These are phyloP conservation scores for Brachionus asplanchnoidis DNA, from an alignment of 1,140 invertebrate species.

Conservation along the genomic window DNA sequence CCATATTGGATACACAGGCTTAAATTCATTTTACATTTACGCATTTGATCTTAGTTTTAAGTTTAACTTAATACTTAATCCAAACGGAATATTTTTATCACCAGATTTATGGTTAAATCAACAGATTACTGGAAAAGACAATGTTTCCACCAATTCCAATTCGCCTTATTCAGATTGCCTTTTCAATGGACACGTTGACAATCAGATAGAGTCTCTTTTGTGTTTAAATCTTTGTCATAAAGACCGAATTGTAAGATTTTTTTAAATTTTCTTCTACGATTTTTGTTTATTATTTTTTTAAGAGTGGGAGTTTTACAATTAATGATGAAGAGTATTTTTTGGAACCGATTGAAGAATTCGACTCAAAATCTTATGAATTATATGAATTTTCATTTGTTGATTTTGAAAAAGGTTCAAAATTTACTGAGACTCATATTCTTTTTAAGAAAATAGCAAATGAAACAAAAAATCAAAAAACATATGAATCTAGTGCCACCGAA, in stretches of 20 bases:
- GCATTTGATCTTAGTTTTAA: background rate
- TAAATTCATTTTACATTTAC: background rate
- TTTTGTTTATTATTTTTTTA: background rate
- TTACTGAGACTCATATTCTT: background rate
- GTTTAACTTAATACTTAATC: background rate
- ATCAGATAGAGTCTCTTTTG: background rate
- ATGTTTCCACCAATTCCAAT: background rate
- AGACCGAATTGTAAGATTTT: constrained; percentile 2
- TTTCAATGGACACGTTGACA: background rate
- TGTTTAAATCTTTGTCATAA: background rate
- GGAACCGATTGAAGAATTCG: background rate
- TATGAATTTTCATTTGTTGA: constrained; percentile 14
- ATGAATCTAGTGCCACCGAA: background rate
- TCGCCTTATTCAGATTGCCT: background rate
- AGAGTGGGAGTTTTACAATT: constrained; percentile 3
- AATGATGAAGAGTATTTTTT: constrained; percentile 1
- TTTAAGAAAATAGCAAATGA: background rate
- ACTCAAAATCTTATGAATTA: background rate
- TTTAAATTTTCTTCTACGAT: background rate
- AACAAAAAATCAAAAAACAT: background rate
- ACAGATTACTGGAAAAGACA: background rate
- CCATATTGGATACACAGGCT: background rate
- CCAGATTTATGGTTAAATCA: background rate
- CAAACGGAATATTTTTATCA: background rate
- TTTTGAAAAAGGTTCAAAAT: background rate